These are phyloP conservation scores for Gryon sp. DNA, from an alignment of 1,140 invertebrate species.

Conservation along the genomic window DNA sequence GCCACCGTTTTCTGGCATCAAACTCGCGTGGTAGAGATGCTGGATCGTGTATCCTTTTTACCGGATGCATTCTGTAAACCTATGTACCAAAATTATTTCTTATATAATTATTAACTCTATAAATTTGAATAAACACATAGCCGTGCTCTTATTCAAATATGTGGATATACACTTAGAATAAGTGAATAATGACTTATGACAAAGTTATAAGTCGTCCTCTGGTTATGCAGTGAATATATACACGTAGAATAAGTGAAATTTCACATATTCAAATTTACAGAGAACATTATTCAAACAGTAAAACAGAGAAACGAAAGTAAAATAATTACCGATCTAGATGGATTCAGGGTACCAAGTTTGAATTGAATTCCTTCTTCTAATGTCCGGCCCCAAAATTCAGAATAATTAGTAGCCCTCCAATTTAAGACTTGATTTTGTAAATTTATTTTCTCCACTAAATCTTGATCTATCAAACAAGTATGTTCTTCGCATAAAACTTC, in stretches of 20 bases:
- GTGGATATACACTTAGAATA: too few species aligned
- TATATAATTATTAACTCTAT: too few species aligned
- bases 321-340: slow-evolving; percentile 79
- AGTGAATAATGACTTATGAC: too few species aligned
- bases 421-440: slow-evolving; percentile 74
- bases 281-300: too few species aligned
- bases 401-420: slow-evolving; percentile 91
- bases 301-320: too few species aligned
- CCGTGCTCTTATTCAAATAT: too few species aligned
- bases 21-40: slow-evolving; percentile 83
- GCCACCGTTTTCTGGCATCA: slow-evolving; percentile 88
- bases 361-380: slow-evolving; percentile 88
- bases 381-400: slow-evolving; percentile 90
- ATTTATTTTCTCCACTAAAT: slow-evolving; percentile 85
- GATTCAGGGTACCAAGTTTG: slow-evolving; percentile 85
- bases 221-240: too few species aligned
- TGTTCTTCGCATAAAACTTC: slow-evolving; percentile 86
- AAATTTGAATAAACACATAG: too few species aligned
- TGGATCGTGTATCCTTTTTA: slow-evolving; percentile 82
- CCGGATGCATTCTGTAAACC: slow-evolving; percentile 85
- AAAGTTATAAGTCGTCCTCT: too few species aligned
- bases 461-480: slow-evolving; percentile 86
- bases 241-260: too few species aligned
- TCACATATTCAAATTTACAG: too few species aligned
- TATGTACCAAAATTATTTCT: too few species aligned